A percentile compares a stretch with the other conserved stretches of the same genome.
These are phyloP conservation scores for Hippopotamyrus pictus DNA, from an alignment of 2,797 vertebrate species.

Conservation along the genomic window DNA sequence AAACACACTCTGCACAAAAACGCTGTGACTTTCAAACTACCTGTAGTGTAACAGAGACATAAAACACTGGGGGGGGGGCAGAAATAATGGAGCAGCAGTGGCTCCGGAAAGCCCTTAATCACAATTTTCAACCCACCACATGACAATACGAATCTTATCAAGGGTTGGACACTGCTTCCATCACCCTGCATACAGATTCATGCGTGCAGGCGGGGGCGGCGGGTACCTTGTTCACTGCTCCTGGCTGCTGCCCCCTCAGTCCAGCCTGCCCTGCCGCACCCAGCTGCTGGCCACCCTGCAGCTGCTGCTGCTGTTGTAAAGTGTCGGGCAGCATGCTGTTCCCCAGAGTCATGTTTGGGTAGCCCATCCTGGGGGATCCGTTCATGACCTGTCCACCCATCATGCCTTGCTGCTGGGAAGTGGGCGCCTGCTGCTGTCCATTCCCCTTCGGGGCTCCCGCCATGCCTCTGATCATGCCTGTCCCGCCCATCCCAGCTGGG, in stretches of 20 bases:
- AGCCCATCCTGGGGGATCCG: slow-evolving; percentile 86
- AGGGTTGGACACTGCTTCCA: not conserved
- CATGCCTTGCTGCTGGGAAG: slow-evolving; percentile 68
- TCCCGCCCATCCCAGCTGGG: slow-evolving; percentile 70
- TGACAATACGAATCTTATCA: not conserved
- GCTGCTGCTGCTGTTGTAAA: slow-evolving; percentile 67
- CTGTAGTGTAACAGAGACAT: not conserved
- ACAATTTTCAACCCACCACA: not conserved
- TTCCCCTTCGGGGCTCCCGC: slow-evolving; percentile 79
- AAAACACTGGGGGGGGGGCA: not conserved
- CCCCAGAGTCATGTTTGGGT: slow-evolving; percentile 78
- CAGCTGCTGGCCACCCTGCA: slow-evolving; percentile 39
- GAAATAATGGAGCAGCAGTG: not conserved
- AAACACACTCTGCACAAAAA: not conserved
- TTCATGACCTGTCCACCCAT: slow-evolving; percentile 94
- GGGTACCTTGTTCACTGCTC: slow-evolving; percentile 74
- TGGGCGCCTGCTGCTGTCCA: slow-evolving; percentile 49
- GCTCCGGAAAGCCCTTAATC: not conserved
- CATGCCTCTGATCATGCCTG: slow-evolving; percentile 82
- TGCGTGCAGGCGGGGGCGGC: not conserved
- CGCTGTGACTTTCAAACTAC: not conserved
- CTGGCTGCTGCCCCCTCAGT: slow-evolving; percentile 82
- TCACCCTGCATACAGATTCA: not conserved
- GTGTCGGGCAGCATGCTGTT: slow-evolving; percentile 86
- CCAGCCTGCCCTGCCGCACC: slow-evolving; percentile 65